Base-by-base conservation (phyloP, 1,140 invertebrate genomes). In the Caenorhabditis briggsae region DNA sequence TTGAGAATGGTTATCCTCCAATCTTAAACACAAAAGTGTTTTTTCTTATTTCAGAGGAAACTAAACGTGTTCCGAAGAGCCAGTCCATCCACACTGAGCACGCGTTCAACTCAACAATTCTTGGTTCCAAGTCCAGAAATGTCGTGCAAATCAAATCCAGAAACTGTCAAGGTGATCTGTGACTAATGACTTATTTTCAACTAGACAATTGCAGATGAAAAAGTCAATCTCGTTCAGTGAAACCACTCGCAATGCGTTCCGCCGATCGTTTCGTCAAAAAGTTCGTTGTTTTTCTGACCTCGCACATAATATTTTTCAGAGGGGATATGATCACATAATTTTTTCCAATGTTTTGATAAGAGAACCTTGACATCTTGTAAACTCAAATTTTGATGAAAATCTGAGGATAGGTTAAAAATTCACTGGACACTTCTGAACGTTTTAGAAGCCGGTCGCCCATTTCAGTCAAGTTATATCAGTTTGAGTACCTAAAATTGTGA, bases 161-260 rank as follows among this genome's bases (percentile, higher is more conserved):
- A 84, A 50, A 2, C 23, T 2, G 14, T 25, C 5, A 84, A 84
- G n/a, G 70, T 78, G 12, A 23, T 50, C 0, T 23, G 18, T 18
- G 11, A 1, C 0, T 2, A 18, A 61, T 25, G 59, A 61, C 6
- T 61, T 9, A 33, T 33, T 6, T 25, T 50, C n/a, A 50, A 33
- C 33, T 33, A 2, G 33, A 33, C 9, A 84, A 18, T 61, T 61
- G 18, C 58, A 61, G 61, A 85, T 53, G 84, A 70, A 85, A 61
- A 83, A 83, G 41, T 83, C 82, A 9, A 83, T 83, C 8, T 83
- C 82, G 23, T 83, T 85, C 55, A 70, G 84, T 74, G 84, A 85
- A 78, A 85, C 61, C 46, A 85, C 84, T 53, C 65, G 84, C 43
- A 65, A 85, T 70, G 84, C 64, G 33, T 50, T 85, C 11, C 61